Evolutionary conservation across 2,797 vertebrate species (phyloP).

Genomic region (Ambastaia sidthimunki): DNA sequence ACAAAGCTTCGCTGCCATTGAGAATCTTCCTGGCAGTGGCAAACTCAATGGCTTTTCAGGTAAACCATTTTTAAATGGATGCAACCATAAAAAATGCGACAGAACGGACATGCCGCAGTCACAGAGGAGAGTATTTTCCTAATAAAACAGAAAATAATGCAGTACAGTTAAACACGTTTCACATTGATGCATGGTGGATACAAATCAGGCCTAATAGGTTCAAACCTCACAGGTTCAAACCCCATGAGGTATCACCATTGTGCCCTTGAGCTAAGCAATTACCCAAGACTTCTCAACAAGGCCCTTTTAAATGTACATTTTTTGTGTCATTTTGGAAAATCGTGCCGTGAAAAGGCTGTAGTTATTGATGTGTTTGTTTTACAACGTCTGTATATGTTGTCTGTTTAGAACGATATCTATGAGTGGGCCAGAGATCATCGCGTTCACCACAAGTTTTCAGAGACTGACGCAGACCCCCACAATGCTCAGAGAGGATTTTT

Average conservation of each 20-base stretch:
- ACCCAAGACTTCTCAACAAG: not conserved
- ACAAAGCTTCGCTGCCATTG: conserved; percentile 88
- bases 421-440: conserved; percentile 93
- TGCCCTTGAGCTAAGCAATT: conserved; percentile 27
- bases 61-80: conserved; percentile 59
- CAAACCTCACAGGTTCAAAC: not conserved
- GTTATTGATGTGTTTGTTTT: too few species aligned
- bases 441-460: conserved; percentile 92
- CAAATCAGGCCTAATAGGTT: not conserved
- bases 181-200: too few species aligned
- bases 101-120: not conserved
- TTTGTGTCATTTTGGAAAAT: too few species aligned
- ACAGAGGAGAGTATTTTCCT: not conserved
- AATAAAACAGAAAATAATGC: too few species aligned
- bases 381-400: too few species aligned
- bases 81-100: not conserved
- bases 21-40: conserved; percentile 83
- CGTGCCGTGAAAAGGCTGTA: too few species aligned
- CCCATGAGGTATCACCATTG: not conserved
- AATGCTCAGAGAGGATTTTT: conserved; percentile 90
- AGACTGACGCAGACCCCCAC: conserved; percentile 92
- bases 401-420: conserved; percentile 86
- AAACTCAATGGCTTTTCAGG: conserved; percentile 95
- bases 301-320: too few species aligned
- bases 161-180: too few species aligned